Evolutionary conservation across 2,888 invertebrate species (phyloP), one percentile per base, ranked within the genome.

Genomic region (Pristionchus fissidentatus): DNA sequence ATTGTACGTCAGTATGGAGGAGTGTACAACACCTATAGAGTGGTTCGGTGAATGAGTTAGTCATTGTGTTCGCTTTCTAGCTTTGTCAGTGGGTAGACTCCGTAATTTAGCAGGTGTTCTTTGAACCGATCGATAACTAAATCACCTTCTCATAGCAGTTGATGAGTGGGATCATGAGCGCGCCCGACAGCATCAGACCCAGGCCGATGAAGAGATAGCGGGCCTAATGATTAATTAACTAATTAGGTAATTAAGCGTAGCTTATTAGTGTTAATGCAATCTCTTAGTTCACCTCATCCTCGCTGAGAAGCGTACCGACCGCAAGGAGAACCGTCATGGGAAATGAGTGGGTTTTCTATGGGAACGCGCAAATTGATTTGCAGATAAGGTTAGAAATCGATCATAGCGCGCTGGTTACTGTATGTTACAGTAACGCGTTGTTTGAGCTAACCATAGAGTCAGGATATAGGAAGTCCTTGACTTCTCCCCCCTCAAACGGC

Each of bases 151-250:
- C 70, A 41, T 41, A 70, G 70, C 70, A 70, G 70, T 41, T 41
- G 70, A 70, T 38, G 43, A 70, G 70, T 26, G 70, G 70, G 19
- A 70, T 41, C 41, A 70, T 70, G 70, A 70, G 38, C 13, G 26
- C 7, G 5, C 70, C 70, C 1, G 41, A 26, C n/a, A 41, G 7
- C 41, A 70, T 70, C n/a, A 70, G 41, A 4, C n/a, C 41, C 41
- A 70, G 22, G 8, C 70, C 70, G 43, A 41, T 41, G 70, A 41
- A 43, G 70, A 70, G 26, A 41, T 43, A 43, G n/a, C n/a, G n/a
- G n/a, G n/a, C n/a, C n/a, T n/a, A n/a, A n/a, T n/a, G n/a, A n/a
- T n/a, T n/a, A n/a, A n/a, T n/a, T n/a, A n/a, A n/a, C 3, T 7
- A 41, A 22, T 38, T 41, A 38, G 38, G 70, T 10, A 22, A 1